These are phyloP conservation scores for Rhopalosiphum padi DNA, from an alignment of 1,140 invertebrate genomes.

Conservation along the genomic window DNA sequence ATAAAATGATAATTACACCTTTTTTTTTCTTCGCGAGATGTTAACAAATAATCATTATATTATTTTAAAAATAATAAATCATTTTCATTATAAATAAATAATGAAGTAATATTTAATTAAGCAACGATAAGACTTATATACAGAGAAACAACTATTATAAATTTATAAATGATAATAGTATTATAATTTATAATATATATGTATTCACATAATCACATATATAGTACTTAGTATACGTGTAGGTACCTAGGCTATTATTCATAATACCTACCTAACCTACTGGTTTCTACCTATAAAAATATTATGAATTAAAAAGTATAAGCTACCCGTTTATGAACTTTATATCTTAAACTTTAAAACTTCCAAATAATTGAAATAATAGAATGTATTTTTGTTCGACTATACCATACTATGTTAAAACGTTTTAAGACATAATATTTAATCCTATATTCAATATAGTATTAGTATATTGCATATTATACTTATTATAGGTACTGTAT, in stretches of 20 bases:
- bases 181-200: not conserved
- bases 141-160: not conserved
- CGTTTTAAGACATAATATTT: no score
- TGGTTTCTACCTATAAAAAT: not conserved
- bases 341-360: not conserved
- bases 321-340: not conserved
- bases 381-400: not conserved
- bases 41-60: not conserved
- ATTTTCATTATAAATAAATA: not conserved
- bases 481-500: no score
- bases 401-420: no score
- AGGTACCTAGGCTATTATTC: not conserved
- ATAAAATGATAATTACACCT: not conserved
- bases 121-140: not conserved
- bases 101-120: not conserved
- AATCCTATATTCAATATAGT: no score
- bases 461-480: no score
- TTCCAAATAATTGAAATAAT: not conserved
- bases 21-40: not conserved
- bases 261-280: not conserved
- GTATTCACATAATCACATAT: not conserved
- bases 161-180: not conserved
- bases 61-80: not conserved
- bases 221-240: not conserved
- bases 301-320: not conserved